phyloP scores from a whole-genome alignment of 64 coral and sea anemone genomes.

The Exaiptasia diaphana region DNA sequence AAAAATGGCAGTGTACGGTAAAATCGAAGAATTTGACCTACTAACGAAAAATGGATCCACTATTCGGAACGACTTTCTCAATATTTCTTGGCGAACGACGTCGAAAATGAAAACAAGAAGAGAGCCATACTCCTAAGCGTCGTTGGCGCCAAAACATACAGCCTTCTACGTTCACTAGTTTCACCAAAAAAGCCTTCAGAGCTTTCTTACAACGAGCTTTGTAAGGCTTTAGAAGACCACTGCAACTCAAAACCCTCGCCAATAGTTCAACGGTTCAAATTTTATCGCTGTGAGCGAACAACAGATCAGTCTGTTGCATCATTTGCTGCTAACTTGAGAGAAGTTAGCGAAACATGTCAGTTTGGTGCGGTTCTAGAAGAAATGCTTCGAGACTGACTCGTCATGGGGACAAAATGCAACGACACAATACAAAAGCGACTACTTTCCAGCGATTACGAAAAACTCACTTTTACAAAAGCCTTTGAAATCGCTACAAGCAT shows the following conservation, averaged over 20 bases:
- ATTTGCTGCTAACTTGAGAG: conserved; percentile 7
- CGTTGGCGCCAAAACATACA: background rate
- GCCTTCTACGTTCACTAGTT: background rate
- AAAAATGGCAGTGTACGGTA: conserved; percentile 31
- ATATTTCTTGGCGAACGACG: conserved; percentile 52
- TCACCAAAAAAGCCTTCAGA: conserved; percentile 1
- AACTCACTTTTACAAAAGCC: conserved; percentile 51
- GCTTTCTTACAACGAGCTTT: background rate
- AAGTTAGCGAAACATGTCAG: conserved; percentile 45
- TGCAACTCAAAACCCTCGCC: background rate
- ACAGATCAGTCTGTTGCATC: conserved; percentile 1
- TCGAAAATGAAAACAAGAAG: background rate
- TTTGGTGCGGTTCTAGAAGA: conserved; percentile 34
- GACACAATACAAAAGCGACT: conserved; percentile 23
- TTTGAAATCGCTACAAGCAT: conserved; percentile 43
- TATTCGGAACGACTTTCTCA: conserved; percentile 50
- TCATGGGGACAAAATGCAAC: conserved; percentile 37
- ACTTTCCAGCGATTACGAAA: conserved; percentile 21
- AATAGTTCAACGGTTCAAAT: conserved; percentile 13
- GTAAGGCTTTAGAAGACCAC: background rate
- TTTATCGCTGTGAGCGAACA: conserved; percentile 10
- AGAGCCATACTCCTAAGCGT: conserved; percentile 36
- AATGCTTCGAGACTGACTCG: conserved; percentile 49
- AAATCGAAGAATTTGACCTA: conserved; percentile 11
- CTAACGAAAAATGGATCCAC: conserved; percentile 8